Evolutionary conservation across 2,113 vertebrate species (phyloP).

Genomic region (Oncorhynchus clarkii): DNA sequence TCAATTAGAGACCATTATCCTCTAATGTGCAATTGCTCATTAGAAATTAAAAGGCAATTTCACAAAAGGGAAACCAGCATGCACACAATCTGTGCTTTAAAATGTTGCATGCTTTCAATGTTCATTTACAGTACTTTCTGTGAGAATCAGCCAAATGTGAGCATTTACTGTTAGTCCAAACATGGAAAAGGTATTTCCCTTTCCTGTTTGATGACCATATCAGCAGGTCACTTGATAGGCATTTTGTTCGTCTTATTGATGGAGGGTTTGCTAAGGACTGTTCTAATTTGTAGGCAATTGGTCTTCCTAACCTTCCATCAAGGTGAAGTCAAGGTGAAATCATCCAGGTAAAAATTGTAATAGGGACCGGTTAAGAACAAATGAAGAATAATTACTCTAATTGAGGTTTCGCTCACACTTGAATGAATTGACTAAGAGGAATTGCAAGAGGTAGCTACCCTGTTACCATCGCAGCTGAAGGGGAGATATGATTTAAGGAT

Average conservation of each 20-base stretch:
- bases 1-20: slow-evolving; percentile 56
- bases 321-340: neutral
- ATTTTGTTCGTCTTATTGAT: slow-evolving; percentile 20
- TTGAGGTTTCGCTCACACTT: neutral
- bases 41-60: slow-evolving; percentile 59
- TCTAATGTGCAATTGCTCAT: slow-evolving; percentile 51
- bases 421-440: neutral
- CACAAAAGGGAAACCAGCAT: slow-evolving; percentile 38
- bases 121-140: neutral
- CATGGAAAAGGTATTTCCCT: too few species aligned
- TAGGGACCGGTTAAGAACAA: neutral
- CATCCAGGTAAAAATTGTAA: neutral
- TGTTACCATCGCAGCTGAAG: neutral
- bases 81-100: slow-evolving; percentile 9
- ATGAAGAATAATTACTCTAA: neutral
- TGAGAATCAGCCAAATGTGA: too few species aligned
- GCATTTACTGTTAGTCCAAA: too few species aligned
- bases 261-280: neutral
- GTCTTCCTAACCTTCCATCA: neutral
- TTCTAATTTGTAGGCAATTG: neutral
- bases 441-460: neutral
- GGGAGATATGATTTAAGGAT: slow-evolving; percentile 3
- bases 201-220: neutral
- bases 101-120: slow-evolving; percentile 26
- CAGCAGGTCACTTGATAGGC: slow-evolving; percentile 3